Percentiles rank a stretch among this genome's conserved stretches.
These are phyloP conservation scores for Pterostichus madidus DNA, from an alignment of 2,888 invertebrate genomes.

Conservation along the genomic window DNA sequence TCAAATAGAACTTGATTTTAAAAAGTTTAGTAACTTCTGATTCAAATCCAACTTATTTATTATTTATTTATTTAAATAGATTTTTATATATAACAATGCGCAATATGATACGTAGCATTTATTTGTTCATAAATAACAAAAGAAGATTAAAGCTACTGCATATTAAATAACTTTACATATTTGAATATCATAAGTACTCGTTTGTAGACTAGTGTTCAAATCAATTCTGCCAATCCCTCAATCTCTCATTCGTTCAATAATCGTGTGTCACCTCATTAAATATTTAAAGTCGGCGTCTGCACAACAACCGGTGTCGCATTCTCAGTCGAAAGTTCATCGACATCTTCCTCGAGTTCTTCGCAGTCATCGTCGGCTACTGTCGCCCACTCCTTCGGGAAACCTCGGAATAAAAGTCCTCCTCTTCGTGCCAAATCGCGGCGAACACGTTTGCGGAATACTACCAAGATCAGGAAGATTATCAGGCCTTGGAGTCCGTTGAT, in stretches of 20 bases:
- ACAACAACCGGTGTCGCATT: slow-evolving; percentile 26
- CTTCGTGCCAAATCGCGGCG: slow-evolving; percentile 78
- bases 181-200: neutral
- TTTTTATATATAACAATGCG: no score
- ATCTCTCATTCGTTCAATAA: no score
- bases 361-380: slow-evolving; percentile 78
- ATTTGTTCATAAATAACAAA: no score
- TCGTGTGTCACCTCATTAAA: slow-evolving; percentile 2
- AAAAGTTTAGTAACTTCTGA: no score
- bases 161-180: no score
- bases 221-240: neutral
- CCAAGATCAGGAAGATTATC: slow-evolving; percentile 81
- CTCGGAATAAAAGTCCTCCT: slow-evolving; percentile 72
- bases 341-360: slow-evolving; percentile 75
- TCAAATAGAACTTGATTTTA: no score
- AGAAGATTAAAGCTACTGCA: no score
- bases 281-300: slow-evolving; percentile 1
- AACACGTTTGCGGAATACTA: slow-evolving; percentile 80
- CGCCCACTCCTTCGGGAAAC: slow-evolving; percentile 74
- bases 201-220: neutral
- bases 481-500: slow-evolving; percentile 82
- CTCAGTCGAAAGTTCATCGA: slow-evolving; percentile 27
- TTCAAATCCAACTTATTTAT: no score
- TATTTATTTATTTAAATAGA: no score
- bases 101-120: no score